phyloP scores from a whole-genome alignment of 35 echinoderm and acorn worm genomes.

The Ophioderma brevispina region DNA sequence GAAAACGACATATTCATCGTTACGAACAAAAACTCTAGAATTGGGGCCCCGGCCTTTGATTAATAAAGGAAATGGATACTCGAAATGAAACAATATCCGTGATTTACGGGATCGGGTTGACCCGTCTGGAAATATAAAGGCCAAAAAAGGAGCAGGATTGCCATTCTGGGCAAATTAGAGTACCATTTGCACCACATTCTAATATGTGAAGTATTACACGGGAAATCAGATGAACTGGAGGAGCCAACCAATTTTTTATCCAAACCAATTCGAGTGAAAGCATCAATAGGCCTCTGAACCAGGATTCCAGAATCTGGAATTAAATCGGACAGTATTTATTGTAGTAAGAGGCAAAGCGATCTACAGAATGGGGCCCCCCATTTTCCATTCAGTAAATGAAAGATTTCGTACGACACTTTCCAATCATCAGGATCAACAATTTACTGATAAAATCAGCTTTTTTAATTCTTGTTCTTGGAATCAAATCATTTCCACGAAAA shows the following conservation, averaged over 20 bases:
- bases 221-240: slow-evolving; percentile 10
- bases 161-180: slow-evolving; percentile 28
- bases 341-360: slow-evolving; percentile 41
- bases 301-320: slow-evolving; percentile 36
- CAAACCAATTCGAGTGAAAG: slow-evolving; percentile 25
- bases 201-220: slow-evolving; percentile 10
- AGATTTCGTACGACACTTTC: slow-evolving; percentile 26
- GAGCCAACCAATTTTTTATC: slow-evolving; percentile 44
- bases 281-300: slow-evolving; percentile 4
- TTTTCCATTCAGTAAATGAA: neutral
- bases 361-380: slow-evolving; percentile 50
- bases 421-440: slow-evolving; percentile 56
- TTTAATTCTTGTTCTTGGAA: slow-evolving; percentile 23
- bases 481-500: slow-evolving; percentile 25
- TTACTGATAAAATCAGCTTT: slow-evolving; percentile 43
- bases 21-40: neutral
- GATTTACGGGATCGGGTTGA: neutral
- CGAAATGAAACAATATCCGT: neutral
- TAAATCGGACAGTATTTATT: slow-evolving; percentile 17
- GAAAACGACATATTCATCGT: no score
- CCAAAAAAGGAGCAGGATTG: slow-evolving; percentile 33
- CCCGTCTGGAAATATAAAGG: slow-evolving; percentile 23
- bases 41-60: neutral
- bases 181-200: neutral
- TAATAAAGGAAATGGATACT: neutral